Base-by-base conservation (phyloP, 2,797 vertebrate species). In the Sebastes dallii region DNA sequence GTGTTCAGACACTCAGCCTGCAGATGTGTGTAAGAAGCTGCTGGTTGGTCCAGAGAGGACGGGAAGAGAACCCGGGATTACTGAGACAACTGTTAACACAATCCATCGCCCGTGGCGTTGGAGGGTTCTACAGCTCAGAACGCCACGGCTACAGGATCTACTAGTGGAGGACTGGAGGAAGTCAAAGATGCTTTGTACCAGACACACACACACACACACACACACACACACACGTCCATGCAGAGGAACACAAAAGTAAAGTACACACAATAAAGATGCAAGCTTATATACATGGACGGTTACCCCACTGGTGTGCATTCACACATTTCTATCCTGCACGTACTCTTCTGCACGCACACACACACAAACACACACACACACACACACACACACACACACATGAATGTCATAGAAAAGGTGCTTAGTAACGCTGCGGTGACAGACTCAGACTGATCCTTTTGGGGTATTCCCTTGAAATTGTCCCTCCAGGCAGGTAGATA, bases 51-150 rank as follows among this genome's bases (percentile, higher is more conserved):
- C 60, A 61, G 66, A 77, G 78, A 89, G 85, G 77, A 85, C 12
- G 12, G 29, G 34, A 72, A 84, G 75, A 80, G 83, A 89, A 90
- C 84, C 86, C 62, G 13, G 94, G 94, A 94, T 93, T 92, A 94
- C 83, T 65, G 77, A 92, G 85, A 76, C 61, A 20, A 89, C 85
- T 86, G 87, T 91, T 93, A 91, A 86, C 89, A 91, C 85, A 91
- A 91, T 89, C 88, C 86, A 89, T 89, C 12, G 90, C 89, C 91
- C 8, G 20, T 90, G 88, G 92, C 88, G 62, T 80, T 84, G 80
- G 79, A 88, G 58, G 87, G 73, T 86, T 91, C 83, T 72, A 36
- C 34, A 36, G 86, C 89, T 91, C 81, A 83, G 81, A 89, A 79
- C 9, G 66, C 76, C 66, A 78, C 72, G 59, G 77, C 81, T 74